These are phyloP conservation scores for Cancer borealis DNA, from an alignment of 2,888 invertebrate species.

Conservation along the genomic window DNA sequence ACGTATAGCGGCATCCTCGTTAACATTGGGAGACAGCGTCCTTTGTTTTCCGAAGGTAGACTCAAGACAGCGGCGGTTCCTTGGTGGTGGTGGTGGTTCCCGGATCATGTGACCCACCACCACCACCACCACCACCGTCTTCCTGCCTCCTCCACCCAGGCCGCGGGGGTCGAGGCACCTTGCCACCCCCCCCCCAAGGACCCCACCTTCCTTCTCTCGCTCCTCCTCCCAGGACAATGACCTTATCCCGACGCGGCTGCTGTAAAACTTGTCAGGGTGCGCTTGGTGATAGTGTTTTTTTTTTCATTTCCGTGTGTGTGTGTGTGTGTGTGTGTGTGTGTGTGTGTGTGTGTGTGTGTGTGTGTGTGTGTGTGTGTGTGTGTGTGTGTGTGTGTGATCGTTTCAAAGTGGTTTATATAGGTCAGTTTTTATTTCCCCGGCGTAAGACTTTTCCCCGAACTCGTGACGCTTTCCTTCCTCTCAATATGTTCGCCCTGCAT, in stretches of 20 bases:
- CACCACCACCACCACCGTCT: not conserved
- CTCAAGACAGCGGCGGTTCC: not conserved
- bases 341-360: not conserved
- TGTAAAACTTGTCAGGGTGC: not conserved
- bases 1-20: not conserved
- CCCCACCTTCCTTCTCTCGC: not conserved
- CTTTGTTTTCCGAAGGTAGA: not conserved
- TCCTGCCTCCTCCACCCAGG: constrained; percentile 5
- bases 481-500: too few relatives aligned
- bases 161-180: constrained; percentile 20
- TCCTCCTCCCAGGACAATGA: constrained; percentile 12
- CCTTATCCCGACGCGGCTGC: not conserved
- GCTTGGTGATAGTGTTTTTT: not conserved
- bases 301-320: not conserved
- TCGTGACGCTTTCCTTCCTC: too few relatives aligned
- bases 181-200: not conserved
- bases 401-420: not conserved
- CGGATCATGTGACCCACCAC: not conserved
- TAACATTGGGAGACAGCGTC: not conserved
- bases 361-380: constrained; percentile 20
- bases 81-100: too few relatives aligned
- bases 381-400: constrained; percentile 11
- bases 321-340: not conserved
- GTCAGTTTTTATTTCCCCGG: too few relatives aligned
- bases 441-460: too few relatives aligned